Conservation (phyloP, 2,113 vertebrate species). For the chimpanzee (Pan troglodytes) region NHGRI_mPanTro3-v2.1_pri NC_072403.2:179818001-179818500, state of each 20-base stretch:
- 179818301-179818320: neutral
- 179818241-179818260: rapidly evolving
- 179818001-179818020: too few relatives aligned
- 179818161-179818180: too few relatives aligned
- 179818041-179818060: rapidly evolving
- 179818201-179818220: too few relatives aligned
- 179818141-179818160: rapidly evolving
- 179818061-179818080: rapidly evolving
- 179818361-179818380: rapidly evolving
- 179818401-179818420: neutral
- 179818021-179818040: too few relatives aligned
- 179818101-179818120: neutral
- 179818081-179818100: neutral
- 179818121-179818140: rapidly evolving
- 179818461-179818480: rapidly evolving
- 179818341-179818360: rapidly evolving
- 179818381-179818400: too few relatives aligned
- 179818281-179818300: rapidly evolving
- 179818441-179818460: too few relatives aligned
- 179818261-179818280: neutral
- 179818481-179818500: rapidly evolving
- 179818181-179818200: rapidly evolving
- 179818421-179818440: rapidly evolving
- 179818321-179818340: neutral
- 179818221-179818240: neutral